Conservation (phyloP, 2,797 vertebrate genomes). For the Fistularia tabacaria region DNA sequence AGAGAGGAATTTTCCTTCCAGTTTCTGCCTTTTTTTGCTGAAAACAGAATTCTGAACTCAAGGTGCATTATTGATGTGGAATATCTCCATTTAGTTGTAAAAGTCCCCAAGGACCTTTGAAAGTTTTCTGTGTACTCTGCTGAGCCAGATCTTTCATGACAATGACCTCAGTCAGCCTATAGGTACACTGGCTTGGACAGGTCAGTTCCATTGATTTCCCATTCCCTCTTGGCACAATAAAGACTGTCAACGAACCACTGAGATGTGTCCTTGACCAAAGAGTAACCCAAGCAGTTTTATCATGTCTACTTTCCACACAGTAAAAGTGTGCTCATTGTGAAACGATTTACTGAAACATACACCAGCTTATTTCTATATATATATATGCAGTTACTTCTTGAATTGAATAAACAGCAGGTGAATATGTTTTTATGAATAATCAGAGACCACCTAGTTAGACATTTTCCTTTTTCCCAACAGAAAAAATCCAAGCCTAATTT, state of each 20-base stretch:
- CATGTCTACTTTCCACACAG: constrained; percentile 48
- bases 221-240: constrained; percentile 75
- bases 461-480: constrained; percentile 68
- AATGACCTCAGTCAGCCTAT: constrained; percentile 75
- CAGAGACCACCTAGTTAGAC: constrained; percentile 77
- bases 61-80: constrained; percentile 53
- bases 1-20: constrained; percentile 22
- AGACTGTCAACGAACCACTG: constrained; percentile 68
- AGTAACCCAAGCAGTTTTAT: constrained; percentile 47
- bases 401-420: constrained; percentile 63
- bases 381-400: constrained; percentile 43
- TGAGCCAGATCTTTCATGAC: constrained; percentile 73
- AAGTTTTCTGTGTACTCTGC: constrained; percentile 76
- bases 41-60: constrained; percentile 20
- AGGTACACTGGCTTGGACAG: constrained; percentile 72
- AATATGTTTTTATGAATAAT: constrained; percentile 72
- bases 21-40: constrained; percentile 16
- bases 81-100: constrained; percentile 61
- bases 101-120: constrained; percentile 64
- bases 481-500: constrained; percentile 80
- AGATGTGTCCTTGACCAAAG: constrained; percentile 75
- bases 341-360: constrained; percentile 46
- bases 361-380: constrained; percentile 41
- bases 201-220: constrained; percentile 76
- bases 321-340: constrained; percentile 25